These are phyloP conservation scores for Phasianus colchicus DNA, from an alignment of 2,113 vertebrate species.

Conservation along the genomic window DNA sequence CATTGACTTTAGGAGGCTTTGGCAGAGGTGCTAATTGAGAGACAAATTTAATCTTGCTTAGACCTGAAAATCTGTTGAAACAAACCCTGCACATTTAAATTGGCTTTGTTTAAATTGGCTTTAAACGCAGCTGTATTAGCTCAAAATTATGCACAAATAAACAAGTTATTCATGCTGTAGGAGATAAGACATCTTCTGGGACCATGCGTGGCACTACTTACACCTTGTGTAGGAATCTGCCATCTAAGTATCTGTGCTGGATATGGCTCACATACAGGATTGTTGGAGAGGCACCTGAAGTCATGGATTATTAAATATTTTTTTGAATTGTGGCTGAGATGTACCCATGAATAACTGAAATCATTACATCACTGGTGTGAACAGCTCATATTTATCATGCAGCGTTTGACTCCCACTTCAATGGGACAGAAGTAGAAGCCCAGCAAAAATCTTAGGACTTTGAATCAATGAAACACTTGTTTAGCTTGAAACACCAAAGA, in stretches of 20 bases:
- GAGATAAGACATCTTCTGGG: neutral
- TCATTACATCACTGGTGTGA: neutral
- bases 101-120: neutral
- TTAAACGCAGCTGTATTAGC: neutral
- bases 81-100: rapidly evolving
- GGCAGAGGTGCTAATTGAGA: neutral
- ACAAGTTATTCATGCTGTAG: neutral
- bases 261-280: neutral
- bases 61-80: neutral
- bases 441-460: neutral
- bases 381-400: neutral
- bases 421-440: neutral
- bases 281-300: neutral
- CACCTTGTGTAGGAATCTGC: neutral
- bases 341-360: neutral
- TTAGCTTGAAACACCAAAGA: neutral
- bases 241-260: neutral
- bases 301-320: neutral
- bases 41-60: neutral
- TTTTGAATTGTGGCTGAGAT: neutral
- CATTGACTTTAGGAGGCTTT: neutral
- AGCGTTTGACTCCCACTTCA: neutral
- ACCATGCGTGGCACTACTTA: neutral
- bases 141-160: neutral
- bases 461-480: neutral